phyloP scores from a whole-genome alignment of 2,888 invertebrate species.

The Hemistola chrysoprasaria region DNA sequence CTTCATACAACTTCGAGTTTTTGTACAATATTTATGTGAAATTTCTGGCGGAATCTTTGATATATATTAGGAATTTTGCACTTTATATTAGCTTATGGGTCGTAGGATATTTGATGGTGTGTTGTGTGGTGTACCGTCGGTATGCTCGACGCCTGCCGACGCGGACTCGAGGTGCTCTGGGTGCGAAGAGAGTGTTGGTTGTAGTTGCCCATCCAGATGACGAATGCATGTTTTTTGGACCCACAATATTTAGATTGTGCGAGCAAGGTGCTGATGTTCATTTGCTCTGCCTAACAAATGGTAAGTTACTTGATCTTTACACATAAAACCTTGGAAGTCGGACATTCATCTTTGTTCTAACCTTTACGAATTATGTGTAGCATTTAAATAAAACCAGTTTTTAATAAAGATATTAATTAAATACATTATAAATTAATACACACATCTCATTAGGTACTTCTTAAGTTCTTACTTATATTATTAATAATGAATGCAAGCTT shows the following conservation, averaged over 20 bases:
- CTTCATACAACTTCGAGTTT: slow-evolving; percentile 49
- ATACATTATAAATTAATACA: too few relatives aligned
- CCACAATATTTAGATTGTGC: slow-evolving; percentile 88
- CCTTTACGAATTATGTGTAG: background rate
- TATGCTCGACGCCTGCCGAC: slow-evolving; percentile 74
- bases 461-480: too few relatives aligned
- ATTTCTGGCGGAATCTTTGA: slow-evolving; percentile 57
- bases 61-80: slow-evolving; percentile 66
- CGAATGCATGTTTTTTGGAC: slow-evolving; percentile 99
- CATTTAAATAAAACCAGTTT: background rate
- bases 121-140: slow-evolving; percentile 77
- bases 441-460: too few relatives aligned
- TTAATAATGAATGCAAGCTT: too few relatives aligned
- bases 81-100: slow-evolving; percentile 80
- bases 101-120: slow-evolving; percentile 70
- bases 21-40: slow-evolving; percentile 62
- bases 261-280: slow-evolving; percentile 86
- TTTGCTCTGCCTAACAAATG: slow-evolving; percentile 92
- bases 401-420: too few relatives aligned
- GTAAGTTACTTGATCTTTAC: slow-evolving; percentile 67
- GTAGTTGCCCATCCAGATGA: slow-evolving; percentile 99
- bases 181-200: slow-evolving; percentile 86
- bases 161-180: slow-evolving; percentile 72
- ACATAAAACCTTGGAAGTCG: slow-evolving; percentile 3
- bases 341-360: slow-evolving; percentile 1